Base-by-base conservation (phyloP, 2,888 invertebrate genomes). In the Drosophila neoperkinsi region DNA sequence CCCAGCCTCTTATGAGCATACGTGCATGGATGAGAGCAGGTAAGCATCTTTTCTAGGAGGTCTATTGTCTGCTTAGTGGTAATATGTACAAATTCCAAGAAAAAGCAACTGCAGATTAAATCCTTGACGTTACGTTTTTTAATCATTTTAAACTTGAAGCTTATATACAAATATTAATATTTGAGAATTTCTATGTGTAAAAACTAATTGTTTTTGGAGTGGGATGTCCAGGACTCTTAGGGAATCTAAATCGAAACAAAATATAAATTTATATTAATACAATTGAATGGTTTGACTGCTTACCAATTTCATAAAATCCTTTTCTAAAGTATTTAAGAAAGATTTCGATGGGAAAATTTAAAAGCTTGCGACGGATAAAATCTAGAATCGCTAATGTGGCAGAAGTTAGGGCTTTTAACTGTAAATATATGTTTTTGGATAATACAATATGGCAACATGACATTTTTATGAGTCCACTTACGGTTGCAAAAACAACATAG, bases 401-500 rank as follows among this genome's bases (percentile, higher is more conserved):
- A 59, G 62, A 49, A 6, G 80, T 77, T 4, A 87, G 57, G 21
- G 59, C 74, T 60, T 83, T 76, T 30, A 81, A 43, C 75, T 78
- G 46, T 18, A 18, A 5, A 9, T 16, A 28, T 33, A 50, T 9
- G 28, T 43, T 25, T 46, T 31, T 1, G 25, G 1, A 30, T 30
- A 7, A 46, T 7, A 33, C 2, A 43, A 30, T 30, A 38, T 25
- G 4, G 16, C 16, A 16, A 46, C 16, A 36, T 34, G 0, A 30
- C 4, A 30, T 52, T 6, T 25, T n/a, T 1, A 18, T 2, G 28
- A 65, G 25, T 16, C 3, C 16, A 77, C 90, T 91, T 88, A 93
- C 93, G 16, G 90, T 81, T 43, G 93, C 92, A 79, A 93, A 93
- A 10, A 93, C 93, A 3, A 91, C 82, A 65, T 93, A 93, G 67